Conservation (phyloP, 2,113 vertebrate genomes). For the Dascyllus trimaculatus region DNA sequence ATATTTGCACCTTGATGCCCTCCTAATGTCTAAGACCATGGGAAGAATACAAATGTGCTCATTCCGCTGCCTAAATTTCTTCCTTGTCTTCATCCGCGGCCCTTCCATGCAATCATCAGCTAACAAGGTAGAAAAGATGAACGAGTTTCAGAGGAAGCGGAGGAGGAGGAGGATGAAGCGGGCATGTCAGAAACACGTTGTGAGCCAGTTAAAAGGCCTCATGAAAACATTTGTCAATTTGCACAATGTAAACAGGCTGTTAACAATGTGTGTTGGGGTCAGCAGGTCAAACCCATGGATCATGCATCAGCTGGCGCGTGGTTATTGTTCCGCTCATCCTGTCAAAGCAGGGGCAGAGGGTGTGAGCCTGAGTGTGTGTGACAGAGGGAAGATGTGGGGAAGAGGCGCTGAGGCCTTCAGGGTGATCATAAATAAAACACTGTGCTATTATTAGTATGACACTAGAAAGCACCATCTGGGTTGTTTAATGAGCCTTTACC, state of each 20-base stretch:
- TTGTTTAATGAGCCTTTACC: slow-evolving; percentile 77
- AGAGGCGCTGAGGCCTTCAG: slow-evolving; percentile 65
- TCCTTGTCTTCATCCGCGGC: slow-evolving; percentile 41
- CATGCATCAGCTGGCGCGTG: slow-evolving; percentile 80
- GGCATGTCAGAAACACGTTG: slow-evolving; percentile 47
- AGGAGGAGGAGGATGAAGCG: slow-evolving; percentile 22
- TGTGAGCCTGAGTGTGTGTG: slow-evolving; percentile 54
- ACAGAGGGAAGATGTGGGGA: slow-evolving; percentile 62
- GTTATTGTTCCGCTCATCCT: slow-evolving; percentile 77
- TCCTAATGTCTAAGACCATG: slow-evolving; percentile 91
- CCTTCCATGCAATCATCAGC: slow-evolving; percentile 34
- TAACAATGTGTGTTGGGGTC: slow-evolving; percentile 78
- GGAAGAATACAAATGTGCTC: slow-evolving; percentile 87
- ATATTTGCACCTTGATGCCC: slow-evolving; percentile 96
- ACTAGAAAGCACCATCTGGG: slow-evolving; percentile 82
- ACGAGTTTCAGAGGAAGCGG: slow-evolving; percentile 31
- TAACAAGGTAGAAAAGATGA: slow-evolving; percentile 28
- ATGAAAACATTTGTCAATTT: slow-evolving; percentile 81
- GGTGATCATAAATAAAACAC: slow-evolving; percentile 75
- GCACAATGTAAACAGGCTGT: slow-evolving; percentile 82
- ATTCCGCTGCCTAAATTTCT: slow-evolving; percentile 49
- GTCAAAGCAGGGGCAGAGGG: slow-evolving; percentile 60
- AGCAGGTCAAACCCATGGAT: slow-evolving; percentile 83
- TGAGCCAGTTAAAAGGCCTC: slow-evolving; percentile 59
- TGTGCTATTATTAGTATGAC: slow-evolving; percentile 79